A percentile compares a stretch with the other conserved stretches of the same genome.
These are phyloP conservation scores for Sminthurinus aureus DNA, from an alignment of 2,888 invertebrate genomes.

Conservation along the genomic window DNA sequence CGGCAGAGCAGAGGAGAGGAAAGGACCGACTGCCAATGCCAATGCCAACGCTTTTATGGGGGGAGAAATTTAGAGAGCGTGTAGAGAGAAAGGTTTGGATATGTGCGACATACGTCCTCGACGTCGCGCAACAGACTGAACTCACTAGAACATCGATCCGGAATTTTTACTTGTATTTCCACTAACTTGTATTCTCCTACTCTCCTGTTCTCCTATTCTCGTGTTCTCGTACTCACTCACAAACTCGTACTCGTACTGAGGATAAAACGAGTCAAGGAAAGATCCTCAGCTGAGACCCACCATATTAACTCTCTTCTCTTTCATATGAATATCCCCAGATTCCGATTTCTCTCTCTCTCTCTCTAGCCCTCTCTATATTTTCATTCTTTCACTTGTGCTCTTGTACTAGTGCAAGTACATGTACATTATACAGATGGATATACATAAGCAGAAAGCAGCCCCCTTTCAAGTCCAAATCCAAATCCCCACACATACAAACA, in stretches of 20 bases:
- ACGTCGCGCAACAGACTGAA: constrained; percentile 44
- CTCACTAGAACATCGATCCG: constrained; percentile 40
- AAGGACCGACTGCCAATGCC: not conserved
- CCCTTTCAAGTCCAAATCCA: not conserved
- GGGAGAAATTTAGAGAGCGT: not conserved
- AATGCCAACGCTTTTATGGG: not conserved
- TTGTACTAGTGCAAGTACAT: not conserved
- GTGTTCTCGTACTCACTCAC: not conserved
- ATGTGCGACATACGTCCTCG: constrained; percentile 30
- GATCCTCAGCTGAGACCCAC: constrained; percentile 24
- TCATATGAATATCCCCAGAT: constrained; percentile 28
- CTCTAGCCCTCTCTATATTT: not conserved
- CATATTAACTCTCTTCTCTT: constrained; percentile 24
- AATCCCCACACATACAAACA: not conserved
- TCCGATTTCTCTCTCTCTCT: constrained; percentile 8
- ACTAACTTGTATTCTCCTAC: not conserved
- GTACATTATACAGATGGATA: too few species aligned
- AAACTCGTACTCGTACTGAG: not conserved
- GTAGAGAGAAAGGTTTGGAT: constrained; percentile 6
- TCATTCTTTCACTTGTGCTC: not conserved
- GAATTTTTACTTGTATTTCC: constrained; percentile 18
- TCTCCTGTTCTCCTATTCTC: not conserved
- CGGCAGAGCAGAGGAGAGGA: not conserved
- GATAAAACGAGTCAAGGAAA: not conserved
- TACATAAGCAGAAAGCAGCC: not conserved